phyloP scores from a whole-genome alignment of 2,113 vertebrate genomes.

The Diphyllodes magnificus region DNA sequence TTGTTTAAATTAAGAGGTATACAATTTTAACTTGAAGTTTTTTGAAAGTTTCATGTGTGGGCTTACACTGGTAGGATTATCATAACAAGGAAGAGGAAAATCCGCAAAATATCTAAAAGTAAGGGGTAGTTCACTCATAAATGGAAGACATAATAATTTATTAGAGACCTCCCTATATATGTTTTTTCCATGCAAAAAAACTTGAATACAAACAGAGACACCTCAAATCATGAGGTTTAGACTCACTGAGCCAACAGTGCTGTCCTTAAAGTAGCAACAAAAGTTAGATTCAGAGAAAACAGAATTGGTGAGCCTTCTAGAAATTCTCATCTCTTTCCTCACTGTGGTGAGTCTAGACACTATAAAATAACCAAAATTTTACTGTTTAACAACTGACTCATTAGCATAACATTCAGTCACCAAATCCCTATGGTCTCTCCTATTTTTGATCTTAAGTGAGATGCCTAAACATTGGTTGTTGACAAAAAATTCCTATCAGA shows the following conservation, averaged over 20 bases:
- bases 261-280: background rate
- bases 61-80: background rate
- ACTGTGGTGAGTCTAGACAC: background rate
- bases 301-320: background rate
- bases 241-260: background rate
- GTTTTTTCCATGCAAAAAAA: background rate
- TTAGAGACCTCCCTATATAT: background rate
- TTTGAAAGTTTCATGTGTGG: background rate
- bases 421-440: background rate
- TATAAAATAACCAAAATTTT: background rate
- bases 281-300: background rate
- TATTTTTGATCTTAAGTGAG: background rate
- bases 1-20: background rate
- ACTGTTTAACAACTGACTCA: background rate
- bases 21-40: accelerated
- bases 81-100: background rate
- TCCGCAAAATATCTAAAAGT: background rate
- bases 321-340: background rate
- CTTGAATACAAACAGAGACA: background rate
- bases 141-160: background rate
- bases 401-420: background rate
- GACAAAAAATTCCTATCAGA: background rate
- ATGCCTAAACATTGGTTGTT: background rate
- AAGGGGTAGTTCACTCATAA: background rate
- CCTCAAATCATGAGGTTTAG: background rate